These are phyloP conservation scores for Motacilla tschutschensis DNA, from an alignment of 2,113 vertebrate genomes.

Conservation along the genomic window DNA sequence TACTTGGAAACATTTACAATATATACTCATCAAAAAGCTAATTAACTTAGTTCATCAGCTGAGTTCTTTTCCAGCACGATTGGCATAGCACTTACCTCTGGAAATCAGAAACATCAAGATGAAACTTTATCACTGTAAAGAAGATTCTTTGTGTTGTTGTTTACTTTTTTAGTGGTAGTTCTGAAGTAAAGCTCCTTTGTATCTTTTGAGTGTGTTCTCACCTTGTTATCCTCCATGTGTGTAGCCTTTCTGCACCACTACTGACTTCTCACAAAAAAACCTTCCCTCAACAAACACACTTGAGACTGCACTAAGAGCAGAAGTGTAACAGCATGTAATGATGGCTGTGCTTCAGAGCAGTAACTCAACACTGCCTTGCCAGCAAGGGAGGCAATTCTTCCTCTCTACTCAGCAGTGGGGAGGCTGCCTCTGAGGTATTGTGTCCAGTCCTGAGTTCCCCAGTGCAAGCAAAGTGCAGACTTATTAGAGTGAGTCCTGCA, in stretches of 20 bases:
- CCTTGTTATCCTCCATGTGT: neutral
- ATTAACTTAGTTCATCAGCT: neutral
- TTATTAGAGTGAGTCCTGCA: neutral
- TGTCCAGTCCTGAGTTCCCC: neutral
- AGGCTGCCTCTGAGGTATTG: neutral
- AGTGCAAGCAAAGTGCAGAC: neutral
- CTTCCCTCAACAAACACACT: neutral
- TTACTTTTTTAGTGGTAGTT: neutral
- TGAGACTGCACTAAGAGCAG: neutral
- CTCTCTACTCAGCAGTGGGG: neutral
- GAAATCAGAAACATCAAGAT: neutral
- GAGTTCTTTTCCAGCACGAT: neutral
- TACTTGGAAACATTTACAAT: neutral
- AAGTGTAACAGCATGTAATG: neutral
- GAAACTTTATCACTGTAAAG: neutral
- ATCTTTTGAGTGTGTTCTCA: neutral
- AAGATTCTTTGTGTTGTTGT: neutral
- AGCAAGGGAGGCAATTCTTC: neutral
- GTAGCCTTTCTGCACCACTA: neutral
- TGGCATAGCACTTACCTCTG: neutral
- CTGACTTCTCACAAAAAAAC: neutral
- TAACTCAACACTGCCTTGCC: neutral
- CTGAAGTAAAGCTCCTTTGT: neutral
- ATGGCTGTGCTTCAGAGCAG: neutral
- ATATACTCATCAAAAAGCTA: neutral